Base-by-base conservation (phyloP, 2,888 invertebrate species). In the Choreutis nemorana region DNA sequence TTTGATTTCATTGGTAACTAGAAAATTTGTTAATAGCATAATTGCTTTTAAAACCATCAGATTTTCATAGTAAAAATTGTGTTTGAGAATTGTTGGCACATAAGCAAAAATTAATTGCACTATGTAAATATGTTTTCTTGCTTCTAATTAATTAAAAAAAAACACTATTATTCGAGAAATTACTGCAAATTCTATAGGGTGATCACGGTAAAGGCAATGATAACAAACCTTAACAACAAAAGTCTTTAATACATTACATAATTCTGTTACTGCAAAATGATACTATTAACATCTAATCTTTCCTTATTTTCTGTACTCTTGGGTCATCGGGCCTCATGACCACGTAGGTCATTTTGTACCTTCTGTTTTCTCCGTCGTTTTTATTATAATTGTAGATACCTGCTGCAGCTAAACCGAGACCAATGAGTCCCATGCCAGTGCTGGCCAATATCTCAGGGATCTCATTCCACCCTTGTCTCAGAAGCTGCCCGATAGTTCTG, bases 271-370 rank as follows among this genome's bases (percentile, higher is more conserved):
- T 26, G 9, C 8, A 24, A 9, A 8, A 12, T 27, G 30, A 33
- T 33, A 4, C 23, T 2, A 12, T 25, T 24, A 8, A 10, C 10
- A 31, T 31, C 55, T 63, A 84, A 42, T 84, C 81, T 45, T 79
- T 81, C 33, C 67, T 78, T 23, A 87, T 80, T 49, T 65, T 72
- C 25, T 71, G 62, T 10, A 64, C 84, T 48, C 75, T 73, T 2
- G 88, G 88, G 51, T 89, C 88, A 43, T 87, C 87, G 8, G 87
- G 81, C 35, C 89, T 80, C 60, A 84, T 80, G 5, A 89, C 81
- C 18, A 84, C 81, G 50, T 85, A 87, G 11, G 70, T 61, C 21
- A 60, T 46, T 57, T 87, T 89, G 60, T 87, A 87, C 48, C 79
- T 81, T 36, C 82, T 80, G 47, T 87, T 87, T 48, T 87, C 86